Conservation (phyloP, 2,888 invertebrate species). For the Uloborus plumipes region DNA sequence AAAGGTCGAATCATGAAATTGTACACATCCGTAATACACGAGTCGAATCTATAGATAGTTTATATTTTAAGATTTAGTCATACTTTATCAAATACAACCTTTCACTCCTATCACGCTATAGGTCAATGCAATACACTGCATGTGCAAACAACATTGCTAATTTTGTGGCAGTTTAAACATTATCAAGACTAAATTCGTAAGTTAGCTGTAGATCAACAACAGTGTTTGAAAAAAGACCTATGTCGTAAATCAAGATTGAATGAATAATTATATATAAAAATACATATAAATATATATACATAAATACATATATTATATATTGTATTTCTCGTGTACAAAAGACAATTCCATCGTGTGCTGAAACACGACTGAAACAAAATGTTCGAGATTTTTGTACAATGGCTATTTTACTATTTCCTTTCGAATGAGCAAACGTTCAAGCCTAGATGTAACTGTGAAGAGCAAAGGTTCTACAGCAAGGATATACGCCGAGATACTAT, state of each 20-base stretch:
- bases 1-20: slow-evolving; percentile 4
- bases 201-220: slow-evolving; percentile 38
- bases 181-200: slow-evolving; percentile 29
- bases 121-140: slow-evolving; percentile 32
- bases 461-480: slow-evolving; percentile 43
- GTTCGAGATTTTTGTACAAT: slow-evolving; percentile 57
- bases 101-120: slow-evolving; percentile 33
- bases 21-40: slow-evolving; percentile 3
- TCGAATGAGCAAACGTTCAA: slow-evolving; percentile 56
- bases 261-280: slow-evolving; percentile 14
- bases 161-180: slow-evolving; percentile 29
- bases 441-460: slow-evolving; percentile 12
- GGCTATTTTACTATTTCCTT: slow-evolving; percentile 63
- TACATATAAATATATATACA: slow-evolving; percentile 41
- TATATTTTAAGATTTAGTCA: slow-evolving; percentile 26
- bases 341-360: slow-evolving; percentile 45
- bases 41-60: slow-evolving; percentile 11
- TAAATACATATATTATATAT: slow-evolving; percentile 25
- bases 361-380: slow-evolving; percentile 39
- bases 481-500: background rate
- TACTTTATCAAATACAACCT: slow-evolving; percentile 2
- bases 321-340: slow-evolving; percentile 46
- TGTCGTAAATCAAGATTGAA: slow-evolving; percentile 27
- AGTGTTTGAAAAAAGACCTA: slow-evolving; percentile 23
- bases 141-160: slow-evolving; percentile 22